Percentiles rank a stretch among this genome's conserved stretches.
Conservation (phyloP, 2,113 vertebrate species). For the Symphodus melops region DNA sequence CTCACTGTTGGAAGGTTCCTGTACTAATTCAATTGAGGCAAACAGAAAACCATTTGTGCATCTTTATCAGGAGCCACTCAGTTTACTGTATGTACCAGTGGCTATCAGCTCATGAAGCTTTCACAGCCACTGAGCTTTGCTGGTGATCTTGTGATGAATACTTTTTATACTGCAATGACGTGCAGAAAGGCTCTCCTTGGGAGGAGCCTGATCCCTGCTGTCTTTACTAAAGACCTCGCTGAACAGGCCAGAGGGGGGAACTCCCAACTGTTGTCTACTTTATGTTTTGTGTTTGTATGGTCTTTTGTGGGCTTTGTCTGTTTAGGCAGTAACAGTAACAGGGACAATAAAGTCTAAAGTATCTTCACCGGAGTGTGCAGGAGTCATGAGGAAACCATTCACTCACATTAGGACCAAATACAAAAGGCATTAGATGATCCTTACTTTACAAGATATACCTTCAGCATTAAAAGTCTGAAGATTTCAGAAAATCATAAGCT, state of each 20-base stretch:
- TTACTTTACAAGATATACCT: background rate
- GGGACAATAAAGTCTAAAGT: no score
- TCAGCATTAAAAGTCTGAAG: background rate
- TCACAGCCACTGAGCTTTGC: background rate
- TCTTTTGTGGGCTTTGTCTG: no score
- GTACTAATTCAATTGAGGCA: background rate
- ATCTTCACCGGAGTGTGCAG: background rate
- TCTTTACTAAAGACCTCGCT: no score
- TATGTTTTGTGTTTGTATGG: no score
- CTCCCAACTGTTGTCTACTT: no score
- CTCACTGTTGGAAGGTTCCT: background rate
- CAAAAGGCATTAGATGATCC: no score
- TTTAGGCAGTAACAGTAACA: no score
- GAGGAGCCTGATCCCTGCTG: no score
- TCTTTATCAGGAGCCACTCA: background rate
- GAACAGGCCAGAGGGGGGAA: no score
- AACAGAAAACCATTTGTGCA: slow-evolving; percentile 1
- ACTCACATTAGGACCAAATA: no score
- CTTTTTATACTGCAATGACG: background rate
- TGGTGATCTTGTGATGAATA: background rate
- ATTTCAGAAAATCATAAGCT: background rate
- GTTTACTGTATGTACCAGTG: no score
- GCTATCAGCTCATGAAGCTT: background rate
- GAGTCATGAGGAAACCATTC: background rate
- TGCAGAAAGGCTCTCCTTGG: no score